A percentile compares a stretch with the other conserved stretches of the same genome.
These are phyloP conservation scores for Stichodactyla mertensii DNA, from an alignment of 64 coral and sea anemone species.

Conservation along the genomic window DNA sequence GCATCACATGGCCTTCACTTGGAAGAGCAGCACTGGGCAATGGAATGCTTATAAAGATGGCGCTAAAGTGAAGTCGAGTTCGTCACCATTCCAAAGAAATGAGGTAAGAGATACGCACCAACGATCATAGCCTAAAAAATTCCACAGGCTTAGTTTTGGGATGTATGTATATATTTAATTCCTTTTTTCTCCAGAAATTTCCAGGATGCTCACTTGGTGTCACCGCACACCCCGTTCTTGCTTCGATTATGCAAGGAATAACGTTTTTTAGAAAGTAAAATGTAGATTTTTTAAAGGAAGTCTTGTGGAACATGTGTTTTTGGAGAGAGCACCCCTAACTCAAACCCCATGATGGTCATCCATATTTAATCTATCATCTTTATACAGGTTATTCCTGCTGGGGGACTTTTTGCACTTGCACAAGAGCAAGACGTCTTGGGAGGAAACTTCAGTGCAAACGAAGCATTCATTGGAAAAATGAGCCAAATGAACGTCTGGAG, in stretches of 20 bases:
- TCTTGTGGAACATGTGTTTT: too few species aligned
- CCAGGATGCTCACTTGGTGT: too few species aligned
- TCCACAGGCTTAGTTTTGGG: too few species aligned
- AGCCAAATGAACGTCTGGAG: slow-evolving; percentile 91
- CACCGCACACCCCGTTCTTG: too few species aligned
- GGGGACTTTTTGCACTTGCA: slow-evolving; percentile 67
- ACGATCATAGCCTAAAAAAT: too few species aligned
- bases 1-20: slow-evolving; percentile 93
- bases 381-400: slow-evolving; percentile 64
- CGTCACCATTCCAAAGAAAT: slow-evolving; percentile 51
- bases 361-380: neutral
- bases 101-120: slow-evolving; percentile 66
- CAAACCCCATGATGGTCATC: too few species aligned
- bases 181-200: too few species aligned
- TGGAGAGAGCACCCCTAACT: too few species aligned
- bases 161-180: too few species aligned
- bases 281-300: too few species aligned
- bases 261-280: too few species aligned
- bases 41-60: slow-evolving; percentile 93
- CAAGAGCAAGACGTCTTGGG: slow-evolving; percentile 89
- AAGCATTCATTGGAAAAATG: slow-evolving; percentile 87
- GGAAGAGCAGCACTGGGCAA: slow-evolving; percentile 71
- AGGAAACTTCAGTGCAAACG: slow-evolving; percentile 78
- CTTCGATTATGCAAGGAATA: too few species aligned
- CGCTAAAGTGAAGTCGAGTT: slow-evolving; percentile 45